Conservation (phyloP, 2,888 invertebrate species). For the Xylocampa areola region DNA sequence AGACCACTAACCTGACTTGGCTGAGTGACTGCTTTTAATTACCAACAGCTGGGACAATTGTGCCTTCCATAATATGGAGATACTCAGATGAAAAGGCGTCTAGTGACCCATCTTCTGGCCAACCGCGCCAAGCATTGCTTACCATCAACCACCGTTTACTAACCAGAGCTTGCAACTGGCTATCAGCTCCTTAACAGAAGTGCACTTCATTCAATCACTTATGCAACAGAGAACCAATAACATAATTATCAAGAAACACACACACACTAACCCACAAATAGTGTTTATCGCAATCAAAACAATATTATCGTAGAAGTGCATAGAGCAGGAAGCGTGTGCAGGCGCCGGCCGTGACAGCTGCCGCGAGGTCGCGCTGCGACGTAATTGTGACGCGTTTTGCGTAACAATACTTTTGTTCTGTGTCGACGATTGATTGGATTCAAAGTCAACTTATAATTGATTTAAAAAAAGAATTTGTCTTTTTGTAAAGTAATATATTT, state of each 20-base stretch:
- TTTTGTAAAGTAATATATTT: neutral
- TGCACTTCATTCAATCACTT: constrained; percentile 44
- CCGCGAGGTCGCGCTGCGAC: constrained; percentile 57
- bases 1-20: too few relatives aligned
- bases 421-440: constrained; percentile 28
- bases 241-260: constrained; percentile 39
- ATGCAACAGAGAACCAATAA: constrained; percentile 49
- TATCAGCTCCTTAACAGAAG: too few relatives aligned
- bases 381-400: constrained; percentile 68
- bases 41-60: too few relatives aligned
- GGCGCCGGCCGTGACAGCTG: constrained; percentile 52
- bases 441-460: constrained; percentile 18
- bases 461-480: constrained; percentile 1
- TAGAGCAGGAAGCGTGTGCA: constrained; percentile 67
- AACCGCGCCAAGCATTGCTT: too few relatives aligned
- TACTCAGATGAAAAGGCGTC: too few relatives aligned
- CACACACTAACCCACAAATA: constrained; percentile 48
- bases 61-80: too few relatives aligned
- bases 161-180: too few relatives aligned
- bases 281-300: constrained; percentile 62
- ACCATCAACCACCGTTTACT: too few relatives aligned
- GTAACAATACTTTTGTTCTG: constrained; percentile 60
- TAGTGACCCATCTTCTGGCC: too few relatives aligned
- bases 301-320: constrained; percentile 64
- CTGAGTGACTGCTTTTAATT: too few relatives aligned